Base-by-base conservation (phyloP, 2,888 invertebrate species). In the Drosophila nr. perissopoda region DNA sequence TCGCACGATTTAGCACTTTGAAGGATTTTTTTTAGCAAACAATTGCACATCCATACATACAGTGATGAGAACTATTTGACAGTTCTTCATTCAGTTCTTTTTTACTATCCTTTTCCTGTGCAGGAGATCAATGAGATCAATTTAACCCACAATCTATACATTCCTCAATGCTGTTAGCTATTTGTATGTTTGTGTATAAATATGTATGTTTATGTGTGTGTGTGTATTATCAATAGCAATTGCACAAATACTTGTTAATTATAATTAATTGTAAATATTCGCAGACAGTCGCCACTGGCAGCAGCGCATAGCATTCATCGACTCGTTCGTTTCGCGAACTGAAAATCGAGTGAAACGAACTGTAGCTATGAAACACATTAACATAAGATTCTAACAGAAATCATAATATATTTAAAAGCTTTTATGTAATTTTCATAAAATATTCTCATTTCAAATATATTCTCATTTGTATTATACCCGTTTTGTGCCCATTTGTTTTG, bases 251-350 rank as follows among this genome's bases (percentile, higher is more conserved):
- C 67, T 51, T 77, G 68, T 67, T 62, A 65, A 67, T 63, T 53
- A 57, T 73, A 73, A 73, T 72, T 72, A 56, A 72, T 65, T 65
- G 66, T 57, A 73, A 65, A 61, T 73, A 56, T 73, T 72, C 59
- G 25, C 42, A 45, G 52, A 65, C 64, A 67, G 57, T 70, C 31
- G 33, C 53, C 16, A 16, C 62, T 13, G 33, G 34, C 57, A 54
- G 16, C 45, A 25, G 8, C 21, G 25, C 25, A 4, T 25, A 29
- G 6, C 45, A 72, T 51, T 60, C 49, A 21, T 34, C 33, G n/a
- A 34, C 21, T 58, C 27, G 33, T 21, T 58, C 18, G 38, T n/a
- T 59, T 5, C 42, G 21, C 27, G 13, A 25, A 48, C 8, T 10
- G 8, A 16, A 49, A 27, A 27, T 25, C 27, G 16, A 49, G 27